Conservation (phyloP, 2,888 invertebrate genomes). For the Gymnocheta viridis region DNA sequence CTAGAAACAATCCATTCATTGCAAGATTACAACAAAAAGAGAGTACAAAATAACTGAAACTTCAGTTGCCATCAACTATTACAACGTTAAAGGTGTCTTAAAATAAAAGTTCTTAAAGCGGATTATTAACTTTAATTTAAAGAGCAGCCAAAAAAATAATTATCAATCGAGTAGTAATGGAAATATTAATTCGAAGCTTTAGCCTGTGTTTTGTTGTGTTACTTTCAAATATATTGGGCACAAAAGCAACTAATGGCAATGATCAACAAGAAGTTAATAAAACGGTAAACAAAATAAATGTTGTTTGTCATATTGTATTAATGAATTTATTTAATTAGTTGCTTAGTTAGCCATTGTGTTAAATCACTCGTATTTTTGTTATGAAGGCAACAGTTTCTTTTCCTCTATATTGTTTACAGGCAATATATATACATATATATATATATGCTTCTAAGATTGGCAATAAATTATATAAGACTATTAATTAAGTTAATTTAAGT, state of each 20-base stretch:
- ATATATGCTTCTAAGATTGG: neutral
- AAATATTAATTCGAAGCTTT: slow-evolving; percentile 38
- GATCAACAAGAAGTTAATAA: slow-evolving; percentile 19
- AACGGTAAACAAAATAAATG: slow-evolving; percentile 35
- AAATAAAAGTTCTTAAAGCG: neutral
- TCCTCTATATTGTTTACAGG: neutral
- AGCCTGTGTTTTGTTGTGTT: slow-evolving; percentile 30
- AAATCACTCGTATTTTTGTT: no score
- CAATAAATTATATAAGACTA: neutral
- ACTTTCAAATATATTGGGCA: slow-evolving; percentile 20
- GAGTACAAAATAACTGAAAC: neutral
- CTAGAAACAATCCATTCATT: neutral
- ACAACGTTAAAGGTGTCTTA: slow-evolving; percentile 20
- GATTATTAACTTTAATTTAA: slow-evolving; percentile 15
- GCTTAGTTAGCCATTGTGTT: neutral
- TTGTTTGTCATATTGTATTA: neutral
- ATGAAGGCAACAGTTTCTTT: neutral
- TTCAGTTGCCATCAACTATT: slow-evolving; percentile 19
- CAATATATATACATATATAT: neutral
- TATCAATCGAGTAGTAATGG: neutral
- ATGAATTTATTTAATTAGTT: neutral
- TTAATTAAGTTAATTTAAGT: neutral
- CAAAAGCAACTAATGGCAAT: neutral
- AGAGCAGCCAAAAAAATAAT: neutral
- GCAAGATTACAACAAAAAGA: slow-evolving; percentile 19